Base-by-base conservation (phyloP, 2,888 invertebrate species). In the Zhuqinia jingwanae region DNA sequence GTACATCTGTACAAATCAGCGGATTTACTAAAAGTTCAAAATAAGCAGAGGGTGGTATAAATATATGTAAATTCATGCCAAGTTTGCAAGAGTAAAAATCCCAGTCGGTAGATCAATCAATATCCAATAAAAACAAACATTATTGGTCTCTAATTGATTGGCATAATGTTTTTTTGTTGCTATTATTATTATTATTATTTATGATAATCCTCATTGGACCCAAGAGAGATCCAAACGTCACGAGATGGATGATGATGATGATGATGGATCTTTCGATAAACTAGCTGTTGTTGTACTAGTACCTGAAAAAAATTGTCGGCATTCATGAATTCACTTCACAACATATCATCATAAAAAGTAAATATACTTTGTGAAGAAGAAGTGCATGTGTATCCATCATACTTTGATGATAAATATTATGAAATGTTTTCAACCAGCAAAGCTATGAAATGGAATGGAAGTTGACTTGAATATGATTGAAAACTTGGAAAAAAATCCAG, bases 101-200 rank as follows among this genome's bases (percentile, higher is more conserved):
- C 6, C 22, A 68, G 42, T 68, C 45, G 45, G 42, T n/a, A 65
- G 36, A 68, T 68, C 68, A 68, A 68, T 68, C 68, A 45, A 17
- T 22, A 22, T 20, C 2, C 45, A 68, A 68, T 68, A 17, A 68
- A n/a, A 68, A 68, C 3, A 42, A 68, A 68, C 42, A 68, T 45
- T 42, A 65, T 65, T 20, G 30, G 20, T 42, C 20, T 36, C 65
- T 65, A 65, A 60, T 60, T 60, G 60, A 60, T 15, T 1, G 60
- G n/a, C 15, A 56, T 56, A 5, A 11, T 10, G 25, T 15, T 60
- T 2, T 30, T 15, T n/a, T 36, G 36, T 65, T 17, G 25, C 8
- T n/a, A n/a, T n/a, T n/a, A n/a, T n/a, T n/a, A n/a, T n/a, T n/a
- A n/a, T n/a, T n/a, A n/a, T 8, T 56, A 17, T 56, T 47, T 47